These are phyloP conservation scores for Polyommatus icarus DNA, from an alignment of 2,888 invertebrate genomes.

Conservation along the genomic window DNA sequence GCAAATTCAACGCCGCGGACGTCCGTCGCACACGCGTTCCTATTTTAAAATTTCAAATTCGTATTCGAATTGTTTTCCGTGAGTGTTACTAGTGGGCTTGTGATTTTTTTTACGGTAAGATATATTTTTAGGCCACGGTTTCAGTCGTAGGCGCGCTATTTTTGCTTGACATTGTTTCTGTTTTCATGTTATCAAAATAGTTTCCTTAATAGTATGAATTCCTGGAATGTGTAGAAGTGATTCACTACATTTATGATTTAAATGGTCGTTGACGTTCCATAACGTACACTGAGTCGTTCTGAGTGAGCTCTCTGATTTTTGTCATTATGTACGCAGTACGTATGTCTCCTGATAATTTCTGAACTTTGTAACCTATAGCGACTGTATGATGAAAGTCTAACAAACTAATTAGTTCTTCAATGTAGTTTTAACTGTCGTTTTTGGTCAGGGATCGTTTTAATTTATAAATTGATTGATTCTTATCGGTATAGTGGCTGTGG, in stretches of 20 bases:
- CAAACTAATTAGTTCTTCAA: neutral
- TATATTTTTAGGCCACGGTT: neutral
- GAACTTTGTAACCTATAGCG: neutral
- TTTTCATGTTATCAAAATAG: neutral
- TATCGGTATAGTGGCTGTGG: neutral
- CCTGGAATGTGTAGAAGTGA: constrained; percentile 14
- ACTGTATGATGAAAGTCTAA: neutral
- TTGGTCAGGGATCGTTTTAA: neutral
- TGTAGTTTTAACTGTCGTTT: neutral
- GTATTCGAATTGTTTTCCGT: constrained; percentile 31
- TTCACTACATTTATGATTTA: constrained; percentile 21
- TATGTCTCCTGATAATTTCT: neutral
- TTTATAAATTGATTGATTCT: neutral
- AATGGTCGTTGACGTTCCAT: constrained; percentile 10
- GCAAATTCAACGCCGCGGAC: constrained; percentile 68
- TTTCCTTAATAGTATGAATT: constrained; percentile 24
- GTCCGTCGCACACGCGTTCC: constrained; percentile 56
- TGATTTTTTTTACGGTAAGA: constrained; percentile 27
- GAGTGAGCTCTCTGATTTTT: neutral
- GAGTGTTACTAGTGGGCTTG: constrained; percentile 32
- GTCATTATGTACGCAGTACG: neutral
- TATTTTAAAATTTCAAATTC: constrained; percentile 43
- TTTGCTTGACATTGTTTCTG: constrained; percentile 11
- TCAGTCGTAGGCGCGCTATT: neutral
- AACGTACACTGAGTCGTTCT: neutral